Evolutionary conservation across 2,113 vertebrate genomes (phyloP).

Genomic region (Enhydra lutris): DNA sequence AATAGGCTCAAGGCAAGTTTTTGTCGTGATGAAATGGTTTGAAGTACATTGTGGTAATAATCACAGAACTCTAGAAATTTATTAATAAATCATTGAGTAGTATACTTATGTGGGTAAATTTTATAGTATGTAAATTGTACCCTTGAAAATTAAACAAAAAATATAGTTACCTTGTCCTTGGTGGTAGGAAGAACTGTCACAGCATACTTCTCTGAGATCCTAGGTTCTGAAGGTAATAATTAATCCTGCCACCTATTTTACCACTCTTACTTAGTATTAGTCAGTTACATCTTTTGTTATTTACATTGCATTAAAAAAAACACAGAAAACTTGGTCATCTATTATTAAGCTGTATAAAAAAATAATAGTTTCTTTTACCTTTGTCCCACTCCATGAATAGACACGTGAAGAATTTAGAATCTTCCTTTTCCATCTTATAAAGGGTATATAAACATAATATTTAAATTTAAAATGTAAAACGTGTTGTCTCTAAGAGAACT

Average conservation of each 20-base stretch:
- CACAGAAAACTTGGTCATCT: neutral
- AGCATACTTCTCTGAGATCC: neutral
- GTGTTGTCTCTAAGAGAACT: neutral
- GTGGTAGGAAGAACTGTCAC: neutral
- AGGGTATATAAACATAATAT: neutral
- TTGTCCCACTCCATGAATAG: neutral
- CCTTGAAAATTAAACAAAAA: neutral
- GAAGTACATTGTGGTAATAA: neutral
- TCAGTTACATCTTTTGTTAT: neutral
- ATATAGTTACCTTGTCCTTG: neutral
- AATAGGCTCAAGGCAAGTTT: neutral
- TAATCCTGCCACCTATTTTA: neutral
- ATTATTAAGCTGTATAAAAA: neutral
- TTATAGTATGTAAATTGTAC: neutral
- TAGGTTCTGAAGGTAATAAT: neutral
- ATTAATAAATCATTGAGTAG: neutral
- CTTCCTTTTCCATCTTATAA: neutral
- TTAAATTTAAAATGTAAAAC: neutral
- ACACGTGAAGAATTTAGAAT: neutral
- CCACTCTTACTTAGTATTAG: neutral
- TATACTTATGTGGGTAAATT: neutral
- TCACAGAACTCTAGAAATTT: neutral
- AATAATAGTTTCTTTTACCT: neutral
- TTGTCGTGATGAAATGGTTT: neutral
- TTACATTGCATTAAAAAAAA: neutral